A percentile compares a stretch with the other conserved stretches of the same genome.
phyloP scores from a whole-genome alignment of 2,888 invertebrate genomes.

The Anticlea derivata region DNA sequence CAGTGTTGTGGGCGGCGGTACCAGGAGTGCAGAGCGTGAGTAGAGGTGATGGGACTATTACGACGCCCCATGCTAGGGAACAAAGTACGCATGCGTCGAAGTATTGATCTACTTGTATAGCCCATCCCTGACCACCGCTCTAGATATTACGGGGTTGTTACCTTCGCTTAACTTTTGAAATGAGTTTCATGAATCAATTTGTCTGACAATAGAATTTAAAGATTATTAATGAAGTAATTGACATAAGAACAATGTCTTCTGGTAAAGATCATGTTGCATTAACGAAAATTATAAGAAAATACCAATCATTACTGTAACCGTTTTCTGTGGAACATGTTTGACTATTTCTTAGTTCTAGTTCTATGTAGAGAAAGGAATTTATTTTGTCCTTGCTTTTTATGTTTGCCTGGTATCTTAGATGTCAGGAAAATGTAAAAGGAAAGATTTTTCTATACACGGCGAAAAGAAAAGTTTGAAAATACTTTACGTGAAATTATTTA shows the following conservation, averaged over 20 bases:
- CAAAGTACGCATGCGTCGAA: conserved; percentile 58
- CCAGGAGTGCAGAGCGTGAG: conserved; percentile 55
- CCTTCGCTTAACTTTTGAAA: too few relatives aligned
- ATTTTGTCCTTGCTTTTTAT: conserved; percentile 21
- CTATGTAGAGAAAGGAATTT: conserved; percentile 31
- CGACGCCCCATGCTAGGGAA: neutral
- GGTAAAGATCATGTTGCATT: too few relatives aligned
- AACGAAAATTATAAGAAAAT: too few relatives aligned
- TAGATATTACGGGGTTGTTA: too few relatives aligned
- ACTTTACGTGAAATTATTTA: too few relatives aligned
- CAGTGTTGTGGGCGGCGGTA: conserved; percentile 79
- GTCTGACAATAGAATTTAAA: too few relatives aligned
- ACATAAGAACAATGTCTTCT: too few relatives aligned
- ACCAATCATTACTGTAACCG: too few relatives aligned
- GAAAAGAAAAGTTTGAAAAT: conserved; percentile 2
- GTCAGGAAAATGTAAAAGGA: conserved; percentile 51
- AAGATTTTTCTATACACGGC: conserved; percentile 7
- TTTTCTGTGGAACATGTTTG: too few relatives aligned
- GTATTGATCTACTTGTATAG: conserved; percentile 6
- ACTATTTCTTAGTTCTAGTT: conserved; percentile 11
- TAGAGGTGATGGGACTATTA: conserved; percentile 38
- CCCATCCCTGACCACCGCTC: neutral
- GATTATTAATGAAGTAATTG: too few relatives aligned
- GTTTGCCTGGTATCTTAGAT: conserved; percentile 46
- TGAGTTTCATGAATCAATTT: too few relatives aligned